Conservation (phyloP, 2,888 invertebrate species). For the Pharmacophagus antenor region DNA sequence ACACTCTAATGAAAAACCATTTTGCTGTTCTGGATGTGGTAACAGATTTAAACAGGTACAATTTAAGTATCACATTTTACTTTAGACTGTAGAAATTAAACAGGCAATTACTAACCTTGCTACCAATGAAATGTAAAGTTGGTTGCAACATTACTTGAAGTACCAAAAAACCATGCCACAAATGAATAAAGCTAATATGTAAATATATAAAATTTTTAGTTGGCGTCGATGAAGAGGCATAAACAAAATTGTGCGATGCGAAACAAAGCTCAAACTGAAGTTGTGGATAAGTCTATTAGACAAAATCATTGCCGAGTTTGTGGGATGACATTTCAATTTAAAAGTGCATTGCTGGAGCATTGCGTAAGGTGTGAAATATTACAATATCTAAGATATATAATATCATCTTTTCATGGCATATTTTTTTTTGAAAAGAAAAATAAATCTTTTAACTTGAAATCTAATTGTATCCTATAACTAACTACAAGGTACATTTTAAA, state of each 20-base stretch:
- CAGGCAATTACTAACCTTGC: not conserved
- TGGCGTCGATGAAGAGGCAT: conserved; percentile 66
- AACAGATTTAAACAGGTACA: conserved; percentile 61
- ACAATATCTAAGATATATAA: not conserved
- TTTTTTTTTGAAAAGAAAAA: too few species aligned
- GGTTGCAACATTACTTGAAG: too few species aligned
- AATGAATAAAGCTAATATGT: not conserved
- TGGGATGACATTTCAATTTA: conserved; percentile 61
- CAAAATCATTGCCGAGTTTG: conserved; percentile 63
- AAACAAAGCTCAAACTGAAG: conserved; percentile 33
- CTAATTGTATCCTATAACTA: too few species aligned
- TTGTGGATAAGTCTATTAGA: conserved; percentile 43
- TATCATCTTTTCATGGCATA: not conserved
- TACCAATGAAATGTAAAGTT: not conserved
- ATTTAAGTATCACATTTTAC: not conserved
- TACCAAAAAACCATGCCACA: not conserved
- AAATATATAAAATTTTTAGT: conserved; percentile 41
- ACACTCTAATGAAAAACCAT: conserved; percentile 59
- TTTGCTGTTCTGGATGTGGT: conserved; percentile 57
- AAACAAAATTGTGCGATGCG: conserved; percentile 47
- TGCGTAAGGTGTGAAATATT: conserved; percentile 53
- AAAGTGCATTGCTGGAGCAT: conserved; percentile 62
- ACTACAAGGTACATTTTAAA: too few species aligned
- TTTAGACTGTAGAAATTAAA: not conserved
- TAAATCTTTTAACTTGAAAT: too few species aligned